Conservation (phyloP, 2,113 vertebrate genomes). For the Psephotus haematonotus region DNA sequence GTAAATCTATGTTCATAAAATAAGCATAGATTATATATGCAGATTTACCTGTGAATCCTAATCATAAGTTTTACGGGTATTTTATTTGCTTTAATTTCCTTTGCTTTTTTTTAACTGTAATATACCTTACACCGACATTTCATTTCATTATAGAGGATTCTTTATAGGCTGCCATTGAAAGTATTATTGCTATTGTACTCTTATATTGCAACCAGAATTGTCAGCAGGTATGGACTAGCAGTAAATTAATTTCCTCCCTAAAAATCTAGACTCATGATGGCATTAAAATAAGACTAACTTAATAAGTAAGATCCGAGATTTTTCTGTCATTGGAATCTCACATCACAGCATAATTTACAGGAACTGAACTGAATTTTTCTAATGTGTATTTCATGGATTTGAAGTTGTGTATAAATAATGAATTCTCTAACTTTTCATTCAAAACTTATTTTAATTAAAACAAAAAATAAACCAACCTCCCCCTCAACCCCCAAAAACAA, state of each 20-base stretch:
- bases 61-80: not conserved
- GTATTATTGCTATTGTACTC: not conserved
- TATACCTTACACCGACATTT: not conserved
- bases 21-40: not conserved
- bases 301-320: not conserved
- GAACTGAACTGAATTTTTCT: not conserved
- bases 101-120: not conserved
- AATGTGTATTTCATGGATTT: not conserved
- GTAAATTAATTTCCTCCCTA: constrained; percentile 8
- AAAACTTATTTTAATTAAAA: not conserved
- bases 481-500: not conserved
- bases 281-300: not conserved
- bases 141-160: not conserved
- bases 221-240: not conserved
- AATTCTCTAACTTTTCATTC: not conserved
- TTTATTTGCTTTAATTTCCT: constrained; percentile 31
- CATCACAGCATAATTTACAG: not conserved
- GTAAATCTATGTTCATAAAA: not conserved
- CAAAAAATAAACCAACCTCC: not conserved
- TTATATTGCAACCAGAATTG: not conserved
- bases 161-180: not conserved
- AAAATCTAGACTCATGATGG: not conserved
- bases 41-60: not conserved
- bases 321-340: not conserved
- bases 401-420: not conserved